Evolutionary conservation across 2,888 invertebrate species (phyloP).

Genomic region (Deroplatys truncata): DNA sequence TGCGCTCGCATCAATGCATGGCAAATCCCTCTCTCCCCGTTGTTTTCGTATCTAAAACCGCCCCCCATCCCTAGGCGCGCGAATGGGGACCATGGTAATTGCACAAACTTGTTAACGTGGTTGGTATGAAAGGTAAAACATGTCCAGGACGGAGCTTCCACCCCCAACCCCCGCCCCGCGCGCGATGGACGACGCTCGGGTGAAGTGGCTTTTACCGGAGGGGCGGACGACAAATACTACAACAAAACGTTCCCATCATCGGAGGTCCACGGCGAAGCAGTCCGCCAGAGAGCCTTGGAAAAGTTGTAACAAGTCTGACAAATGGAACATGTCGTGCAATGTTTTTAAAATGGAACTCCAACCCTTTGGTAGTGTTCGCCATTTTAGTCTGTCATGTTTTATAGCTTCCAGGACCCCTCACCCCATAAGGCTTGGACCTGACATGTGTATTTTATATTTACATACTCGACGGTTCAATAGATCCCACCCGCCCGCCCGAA

Average conservation of each 20-base stretch:
- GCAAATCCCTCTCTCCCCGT: slow-evolving; percentile 5
- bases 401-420: slow-evolving; percentile 3
- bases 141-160: slow-evolving; percentile 20
- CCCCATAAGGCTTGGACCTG: slow-evolving; percentile 7
- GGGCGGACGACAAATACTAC: slow-evolving; percentile 3
- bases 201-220: slow-evolving; percentile 18
- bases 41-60: slow-evolving; percentile 1
- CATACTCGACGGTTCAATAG: neutral
- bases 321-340: slow-evolving; percentile 8
- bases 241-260: slow-evolving; percentile 20
- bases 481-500: neutral
- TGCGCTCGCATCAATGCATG: neutral
- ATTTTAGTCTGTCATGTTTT: slow-evolving; percentile 3
- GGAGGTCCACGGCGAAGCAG: neutral
- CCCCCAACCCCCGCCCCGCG: neutral
- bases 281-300: neutral
- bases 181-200: slow-evolving; percentile 18
- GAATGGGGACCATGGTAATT: slow-evolving; percentile 28
- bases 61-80: neutral
- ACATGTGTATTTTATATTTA: slow-evolving; percentile 15
- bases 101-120: slow-evolving; percentile 33
- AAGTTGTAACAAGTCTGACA: slow-evolving; percentile 13
- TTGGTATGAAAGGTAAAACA: slow-evolving; percentile 33
- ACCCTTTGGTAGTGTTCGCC: neutral
- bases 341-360: slow-evolving; percentile 10